phyloP scores from a whole-genome alignment of 2,888 invertebrate genomes.

The Drosophila subsilvestris region DNA sequence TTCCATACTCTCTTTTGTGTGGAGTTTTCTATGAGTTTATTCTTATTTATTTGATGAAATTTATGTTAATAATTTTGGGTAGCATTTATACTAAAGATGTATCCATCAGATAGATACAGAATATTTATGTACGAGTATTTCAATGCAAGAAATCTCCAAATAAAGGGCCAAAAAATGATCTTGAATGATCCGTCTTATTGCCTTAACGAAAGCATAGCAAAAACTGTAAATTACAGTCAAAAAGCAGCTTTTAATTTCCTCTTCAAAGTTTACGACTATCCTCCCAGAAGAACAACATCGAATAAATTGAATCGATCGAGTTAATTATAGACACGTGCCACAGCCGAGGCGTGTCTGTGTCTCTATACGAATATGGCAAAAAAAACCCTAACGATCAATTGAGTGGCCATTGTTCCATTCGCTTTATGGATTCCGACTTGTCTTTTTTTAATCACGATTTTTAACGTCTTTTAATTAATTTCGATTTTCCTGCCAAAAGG shows the following conservation, averaged over 20 bases:
- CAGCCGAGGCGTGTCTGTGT: slow-evolving; percentile 32
- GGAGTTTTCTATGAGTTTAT: slow-evolving; percentile 12
- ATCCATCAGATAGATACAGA: neutral
- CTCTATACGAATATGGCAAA: slow-evolving; percentile 45
- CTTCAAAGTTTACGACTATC: slow-evolving; percentile 31
- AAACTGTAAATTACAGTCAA: slow-evolving; percentile 15
- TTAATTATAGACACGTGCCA: slow-evolving; percentile 47
- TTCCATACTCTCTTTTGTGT: slow-evolving; percentile 28
- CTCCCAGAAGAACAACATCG: slow-evolving; percentile 15
- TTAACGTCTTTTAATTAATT: slow-evolving; percentile 61
- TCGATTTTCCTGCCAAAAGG: slow-evolving; percentile 45
- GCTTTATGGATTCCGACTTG: slow-evolving; percentile 47
- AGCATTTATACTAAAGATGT: slow-evolving; percentile 19
- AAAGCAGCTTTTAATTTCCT: slow-evolving; percentile 50
- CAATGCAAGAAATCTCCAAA: neutral
- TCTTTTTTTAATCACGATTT: slow-evolving; percentile 54
- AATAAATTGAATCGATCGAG: slow-evolving; percentile 35
- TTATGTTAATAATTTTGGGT: slow-evolving; percentile 29
- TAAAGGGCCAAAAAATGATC: neutral
- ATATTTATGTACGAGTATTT: neutral
- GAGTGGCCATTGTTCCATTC: slow-evolving; percentile 54
- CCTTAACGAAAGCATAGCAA: neutral
- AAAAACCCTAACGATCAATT: slow-evolving; percentile 24
- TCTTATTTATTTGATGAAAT: slow-evolving; percentile 35
- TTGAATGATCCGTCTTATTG: neutral